These are phyloP conservation scores for Sphaeramia orbicularis DNA, from an alignment of 2,797 vertebrate species.

Conservation along the genomic window DNA sequence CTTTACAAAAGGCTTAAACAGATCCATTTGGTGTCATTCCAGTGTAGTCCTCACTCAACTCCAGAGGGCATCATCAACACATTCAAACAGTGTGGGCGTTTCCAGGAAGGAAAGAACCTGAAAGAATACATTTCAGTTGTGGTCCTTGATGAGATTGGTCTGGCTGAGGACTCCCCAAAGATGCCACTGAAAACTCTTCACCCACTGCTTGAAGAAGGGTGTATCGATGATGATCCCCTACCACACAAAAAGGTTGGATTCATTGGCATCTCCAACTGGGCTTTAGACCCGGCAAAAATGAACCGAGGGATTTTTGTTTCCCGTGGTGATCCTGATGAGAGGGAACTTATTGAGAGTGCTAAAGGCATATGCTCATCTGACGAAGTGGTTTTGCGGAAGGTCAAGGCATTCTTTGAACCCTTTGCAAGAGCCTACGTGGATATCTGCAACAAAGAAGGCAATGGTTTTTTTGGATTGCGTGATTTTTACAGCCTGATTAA, in stretches of 20 bases:
- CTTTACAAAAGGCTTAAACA: constrained; percentile 90
- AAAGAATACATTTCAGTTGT: constrained; percentile 91
- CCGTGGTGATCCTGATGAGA: constrained; percentile 78
- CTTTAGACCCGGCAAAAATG: constrained; percentile 93
- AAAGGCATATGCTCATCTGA: constrained; percentile 90
- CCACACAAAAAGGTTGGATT: constrained; percentile 94
- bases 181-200: constrained; percentile 95
- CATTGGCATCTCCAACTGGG: constrained; percentile 93
- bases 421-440: constrained; percentile 87
- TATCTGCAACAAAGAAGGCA: constrained; percentile 81
- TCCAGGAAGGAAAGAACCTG: constrained; percentile 91
- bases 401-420: constrained; percentile 82
- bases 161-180: constrained; percentile 93
- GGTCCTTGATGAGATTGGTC: constrained; percentile 93
- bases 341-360: constrained; percentile 88
- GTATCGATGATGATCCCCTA: constrained; percentile 89
- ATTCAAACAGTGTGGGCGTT: constrained; percentile 90
- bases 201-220: constrained; percentile 93
- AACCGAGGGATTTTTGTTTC: constrained; percentile 92
- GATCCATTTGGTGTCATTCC: constrained; percentile 90
- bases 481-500: constrained; percentile 96
- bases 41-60: constrained; percentile 92
- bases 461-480: constrained; percentile 92
- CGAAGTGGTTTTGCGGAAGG: constrained; percentile 71
- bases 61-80: constrained; percentile 90